Percentiles rank a stretch among this genome's conserved stretches.
Evolutionary conservation across 2,113 vertebrate genomes (phyloP).

Genomic region (Hystrix cristata): DNA sequence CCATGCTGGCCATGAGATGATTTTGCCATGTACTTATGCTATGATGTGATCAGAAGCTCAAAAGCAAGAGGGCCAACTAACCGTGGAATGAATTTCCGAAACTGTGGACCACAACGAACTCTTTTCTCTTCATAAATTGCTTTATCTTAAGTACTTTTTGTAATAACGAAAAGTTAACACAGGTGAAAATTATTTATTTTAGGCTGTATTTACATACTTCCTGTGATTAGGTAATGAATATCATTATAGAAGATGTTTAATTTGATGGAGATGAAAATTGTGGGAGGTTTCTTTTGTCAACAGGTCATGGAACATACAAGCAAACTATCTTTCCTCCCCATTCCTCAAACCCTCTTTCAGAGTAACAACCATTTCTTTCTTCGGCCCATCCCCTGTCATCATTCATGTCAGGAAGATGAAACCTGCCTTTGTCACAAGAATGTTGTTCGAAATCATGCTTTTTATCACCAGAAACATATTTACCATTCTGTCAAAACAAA

Average conservation of each 20-base stretch:
- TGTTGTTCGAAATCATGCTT: neutral
- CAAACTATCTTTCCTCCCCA: neutral
- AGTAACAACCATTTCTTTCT: neutral
- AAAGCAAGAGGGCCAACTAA: neutral
- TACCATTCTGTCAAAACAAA: conserved; percentile 9
- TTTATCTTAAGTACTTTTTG: neutral
- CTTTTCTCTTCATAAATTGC: neutral
- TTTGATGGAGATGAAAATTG: conserved; percentile 19
- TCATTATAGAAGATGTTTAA: conserved; percentile 29
- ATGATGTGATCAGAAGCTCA: neutral
- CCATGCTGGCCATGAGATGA: neutral
- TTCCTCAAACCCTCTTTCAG: neutral
- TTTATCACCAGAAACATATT: conserved; percentile 30
- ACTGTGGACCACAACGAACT: neutral
- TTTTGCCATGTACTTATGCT: neutral
- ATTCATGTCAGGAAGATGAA: neutral
- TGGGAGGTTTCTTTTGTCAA: neutral
- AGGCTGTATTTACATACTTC: conserved; percentile 38
- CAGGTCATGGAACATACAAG: neutral
- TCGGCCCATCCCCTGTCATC: neutral
- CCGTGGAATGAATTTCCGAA: neutral
- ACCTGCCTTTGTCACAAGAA: neutral
- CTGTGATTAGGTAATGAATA: neutral
- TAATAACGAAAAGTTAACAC: neutral
- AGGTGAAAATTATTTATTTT: conserved; percentile 15